Evolutionary conservation across 1,140 invertebrate species (phyloP), one percentile per base, ranked within the genome.

Genomic region (Sycobia sp.): DNA sequence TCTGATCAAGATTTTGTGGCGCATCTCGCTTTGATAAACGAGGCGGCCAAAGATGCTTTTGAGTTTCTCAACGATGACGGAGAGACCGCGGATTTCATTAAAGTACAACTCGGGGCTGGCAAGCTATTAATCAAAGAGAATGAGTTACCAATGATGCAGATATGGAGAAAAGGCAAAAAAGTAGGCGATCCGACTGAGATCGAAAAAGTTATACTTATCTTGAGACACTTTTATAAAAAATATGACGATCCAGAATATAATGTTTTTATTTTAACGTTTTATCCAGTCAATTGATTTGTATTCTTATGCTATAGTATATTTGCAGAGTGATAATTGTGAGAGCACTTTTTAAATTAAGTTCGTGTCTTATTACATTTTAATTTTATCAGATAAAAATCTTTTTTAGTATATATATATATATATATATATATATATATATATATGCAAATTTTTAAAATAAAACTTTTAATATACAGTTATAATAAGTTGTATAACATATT

Each of bases 241-340:
- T 13, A 43, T n/a, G 5, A 53, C 7, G 27, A 53, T 4, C 14
- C 32, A 16, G 20, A 61, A 11, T 14, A 36, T 2, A 22, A 61
- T 44, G 58, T 53, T 20, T 61, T 61, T 49, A 13, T 61, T 14
- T 22, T 51, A 7, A 53, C 58, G 9, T 51, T 61, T 34, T 61
- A 20, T 36, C 58, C 58, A 14, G 38, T 11, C 29, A 32, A 7
- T 4, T 32, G 11, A 32, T 11, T 32, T 32, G n/a, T n/a, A n/a
- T n/a, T n/a, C n/a, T n/a, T n/a, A n/a, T n/a, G n/a, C n/a, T n/a
- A n/a, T n/a, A n/a, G n/a, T n/a, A n/a, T n/a, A n/a, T n/a, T n/a
- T n/a, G n/a, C n/a, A n/a, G n/a, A n/a, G n/a, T n/a, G n/a, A n/a
- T n/a, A n/a, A n/a, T n/a, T n/a, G n/a, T n/a, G n/a, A n/a, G n/a